Evolutionary conservation across 2,888 invertebrate genomes (phyloP), one percentile per base, ranked within the genome.

Genomic region (Syrphus vitripennis): DNA sequence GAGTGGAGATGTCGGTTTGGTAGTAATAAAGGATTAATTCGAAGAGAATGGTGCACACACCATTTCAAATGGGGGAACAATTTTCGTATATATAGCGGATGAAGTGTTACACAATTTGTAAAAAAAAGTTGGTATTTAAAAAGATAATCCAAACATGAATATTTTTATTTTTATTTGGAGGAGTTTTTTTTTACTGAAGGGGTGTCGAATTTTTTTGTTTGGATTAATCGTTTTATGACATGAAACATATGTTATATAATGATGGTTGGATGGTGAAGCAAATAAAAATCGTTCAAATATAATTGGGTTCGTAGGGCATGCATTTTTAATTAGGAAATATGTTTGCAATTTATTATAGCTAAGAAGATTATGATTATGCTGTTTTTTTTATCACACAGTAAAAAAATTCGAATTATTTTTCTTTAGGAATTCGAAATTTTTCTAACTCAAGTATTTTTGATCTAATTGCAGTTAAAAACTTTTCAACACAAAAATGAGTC

Each of bases 21-120:
- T 50, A 7, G 50, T 26, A 50, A 37, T 50, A 48, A 67, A 74
- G 69, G 75, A 81, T 70, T 81, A 81, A 75, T 67, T 72, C 29
- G n/a, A 75, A 75, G 53, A 61, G 69, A 81, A 81, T 75, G 69
- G 75, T 16, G 42, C 45, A 21, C 31, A 45, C 9, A 21, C 21
- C 50, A 59, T 31, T 24, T 29, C 9, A 19, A 31, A 29, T 48
- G 45, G 42, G 65, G 31, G 16, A 40, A 45, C 16, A n/a, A n/a
- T n/a, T 21, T 21, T n/a, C n/a, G n/a, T n/a, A n/a, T n/a, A n/a
- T n/a, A n/a, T 1, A 59, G 63, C 65, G 37, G 57, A 55, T 48
- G 59, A 79, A 55, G 19, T 29, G 37, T 79, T 79, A 48, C 65
- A 48, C 65, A 79, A 79, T 37, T 65, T 40, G 12, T 3, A 21